A percentile compares a stretch with the other conserved stretches of the same genome.
phyloP scores from a whole-genome alignment of 2,113 vertebrate genomes.

The Hymenochirus boettgeri region DNA sequence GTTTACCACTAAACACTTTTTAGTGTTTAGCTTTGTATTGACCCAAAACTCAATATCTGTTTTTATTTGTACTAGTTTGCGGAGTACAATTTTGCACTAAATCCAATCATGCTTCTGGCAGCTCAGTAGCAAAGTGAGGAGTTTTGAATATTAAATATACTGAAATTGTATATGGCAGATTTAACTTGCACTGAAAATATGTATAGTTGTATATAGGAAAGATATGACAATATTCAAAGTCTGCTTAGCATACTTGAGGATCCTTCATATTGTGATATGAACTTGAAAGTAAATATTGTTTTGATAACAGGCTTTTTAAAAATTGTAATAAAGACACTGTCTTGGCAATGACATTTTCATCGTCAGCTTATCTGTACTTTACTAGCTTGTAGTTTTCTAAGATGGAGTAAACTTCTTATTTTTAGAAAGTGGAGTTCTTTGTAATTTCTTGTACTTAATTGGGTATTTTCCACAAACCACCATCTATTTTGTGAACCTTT shows the following conservation, averaged over 20 bases:
- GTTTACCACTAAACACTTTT: constrained; percentile 16
- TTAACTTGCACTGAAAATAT: constrained; percentile 74
- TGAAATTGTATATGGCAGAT: constrained; percentile 69
- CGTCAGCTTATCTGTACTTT: constrained; percentile 79
- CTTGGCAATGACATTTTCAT: constrained; percentile 76
- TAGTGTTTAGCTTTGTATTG: constrained; percentile 47
- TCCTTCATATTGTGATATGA: constrained; percentile 61
- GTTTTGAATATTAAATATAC: constrained; percentile 62
- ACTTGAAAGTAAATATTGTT: constrained; percentile 68
- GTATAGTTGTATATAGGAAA: constrained; percentile 72
- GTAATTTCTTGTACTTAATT: constrained; percentile 83
- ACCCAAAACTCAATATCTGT: constrained; percentile 57
- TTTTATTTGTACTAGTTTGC: constrained; percentile 53
- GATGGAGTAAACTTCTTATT: constrained; percentile 80
- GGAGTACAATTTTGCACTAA: constrained; percentile 73
- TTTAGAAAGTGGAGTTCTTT: constrained; percentile 85
- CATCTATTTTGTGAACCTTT: constrained; percentile 93
- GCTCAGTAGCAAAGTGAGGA: constrained; percentile 63
- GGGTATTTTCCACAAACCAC: constrained; percentile 81
- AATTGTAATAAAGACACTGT: constrained; percentile 74
- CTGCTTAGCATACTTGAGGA: constrained; percentile 64
- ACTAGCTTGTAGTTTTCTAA: constrained; percentile 83
- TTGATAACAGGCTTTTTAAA: constrained; percentile 70
- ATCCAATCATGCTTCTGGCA: constrained; percentile 65
- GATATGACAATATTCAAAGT: constrained; percentile 42